These are phyloP conservation scores for Cheumatopsyche charites DNA, from an alignment of 1,140 invertebrate genomes.

Conservation along the genomic window DNA sequence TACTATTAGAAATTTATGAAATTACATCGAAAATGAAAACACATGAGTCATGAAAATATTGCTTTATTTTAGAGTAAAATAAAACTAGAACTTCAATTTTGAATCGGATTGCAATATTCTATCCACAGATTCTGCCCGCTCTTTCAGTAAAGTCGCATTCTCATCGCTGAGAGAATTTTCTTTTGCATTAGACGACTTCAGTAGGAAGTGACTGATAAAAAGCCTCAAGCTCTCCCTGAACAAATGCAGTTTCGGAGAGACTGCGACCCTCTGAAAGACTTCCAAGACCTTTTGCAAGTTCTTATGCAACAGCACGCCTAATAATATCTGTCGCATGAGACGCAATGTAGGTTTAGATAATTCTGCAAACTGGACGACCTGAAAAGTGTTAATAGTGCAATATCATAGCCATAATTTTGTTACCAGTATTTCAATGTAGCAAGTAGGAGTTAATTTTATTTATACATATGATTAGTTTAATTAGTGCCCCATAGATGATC, in stretches of 20 bases:
- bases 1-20: no score
- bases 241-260: slow-evolving; percentile 70
- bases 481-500: background rate
- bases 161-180: slow-evolving; percentile 57
- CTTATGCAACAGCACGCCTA: slow-evolving; percentile 70
- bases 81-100: slow-evolving; percentile 41
- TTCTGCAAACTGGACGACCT: slow-evolving; percentile 82
- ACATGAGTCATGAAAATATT: no score
- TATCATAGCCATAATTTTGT: no score
- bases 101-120: slow-evolving; percentile 58
- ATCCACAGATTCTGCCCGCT: slow-evolving; percentile 63
- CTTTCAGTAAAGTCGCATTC: slow-evolving; percentile 61
- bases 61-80: no score
- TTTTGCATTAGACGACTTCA: slow-evolving; percentile 66
- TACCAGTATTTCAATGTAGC: background rate
- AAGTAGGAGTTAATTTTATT: background rate
- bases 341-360: slow-evolving; percentile 72
- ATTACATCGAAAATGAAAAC: no score
- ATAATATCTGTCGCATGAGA: slow-evolving; percentile 74
- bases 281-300: slow-evolving; percentile 64
- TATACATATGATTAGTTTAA: background rate
- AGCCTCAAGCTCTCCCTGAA: slow-evolving; percentile 77
- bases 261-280: slow-evolving; percentile 71
- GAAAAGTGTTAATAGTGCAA: slow-evolving; percentile 49
- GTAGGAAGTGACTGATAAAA: slow-evolving; percentile 80